Evolutionary conservation across 2,888 invertebrate species (phyloP).

Genomic region (Chalcis sispes): DNA sequence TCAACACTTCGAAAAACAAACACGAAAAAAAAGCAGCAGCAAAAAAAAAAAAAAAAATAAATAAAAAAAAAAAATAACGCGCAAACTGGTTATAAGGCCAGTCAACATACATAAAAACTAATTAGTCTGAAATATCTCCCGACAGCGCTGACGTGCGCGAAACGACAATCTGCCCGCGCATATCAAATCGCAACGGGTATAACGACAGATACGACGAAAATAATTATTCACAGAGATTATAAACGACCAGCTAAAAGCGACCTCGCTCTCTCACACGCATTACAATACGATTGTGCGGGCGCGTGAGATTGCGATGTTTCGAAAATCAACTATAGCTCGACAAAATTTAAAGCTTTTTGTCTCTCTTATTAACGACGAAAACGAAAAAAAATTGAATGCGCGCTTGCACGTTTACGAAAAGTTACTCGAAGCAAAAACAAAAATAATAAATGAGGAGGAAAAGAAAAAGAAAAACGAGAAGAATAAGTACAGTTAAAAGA

Average conservation of each 20-base stretch:
- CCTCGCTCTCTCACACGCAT: background rate
- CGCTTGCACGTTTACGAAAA: conserved; percentile 27
- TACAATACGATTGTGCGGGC: background rate
- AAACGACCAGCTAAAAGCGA: conserved; percentile 4
- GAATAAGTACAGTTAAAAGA: background rate
- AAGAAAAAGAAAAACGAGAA: background rate
- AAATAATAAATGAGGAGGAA: too few relatives aligned
- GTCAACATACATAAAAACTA: conserved; percentile 36
- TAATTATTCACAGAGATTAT: conserved; percentile 50
- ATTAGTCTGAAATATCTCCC: conserved; percentile 42
- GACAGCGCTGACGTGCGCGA: conserved; percentile 32
- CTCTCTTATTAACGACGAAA: background rate
- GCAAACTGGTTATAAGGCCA: conserved; percentile 11
- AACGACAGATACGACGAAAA: conserved; percentile 42
- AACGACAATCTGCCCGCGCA: conserved; percentile 32
- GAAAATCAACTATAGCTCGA: background rate
- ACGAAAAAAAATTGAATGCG: background rate
- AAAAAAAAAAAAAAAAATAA: too few relatives aligned
- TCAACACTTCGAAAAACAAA: too few relatives aligned
- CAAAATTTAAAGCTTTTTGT: conserved; percentile 13
- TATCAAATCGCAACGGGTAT: conserved; percentile 48
- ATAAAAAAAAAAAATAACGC: background rate
- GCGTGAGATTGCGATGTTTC: too few relatives aligned
- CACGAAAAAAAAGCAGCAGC: too few relatives aligned
- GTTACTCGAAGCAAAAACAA: too few relatives aligned